A percentile compares a stretch with the other conserved stretches of the same genome.
Evolutionary conservation across 2,797 vertebrate genomes (phyloP).

Genomic region (Aulostomus chinensis): DNA sequence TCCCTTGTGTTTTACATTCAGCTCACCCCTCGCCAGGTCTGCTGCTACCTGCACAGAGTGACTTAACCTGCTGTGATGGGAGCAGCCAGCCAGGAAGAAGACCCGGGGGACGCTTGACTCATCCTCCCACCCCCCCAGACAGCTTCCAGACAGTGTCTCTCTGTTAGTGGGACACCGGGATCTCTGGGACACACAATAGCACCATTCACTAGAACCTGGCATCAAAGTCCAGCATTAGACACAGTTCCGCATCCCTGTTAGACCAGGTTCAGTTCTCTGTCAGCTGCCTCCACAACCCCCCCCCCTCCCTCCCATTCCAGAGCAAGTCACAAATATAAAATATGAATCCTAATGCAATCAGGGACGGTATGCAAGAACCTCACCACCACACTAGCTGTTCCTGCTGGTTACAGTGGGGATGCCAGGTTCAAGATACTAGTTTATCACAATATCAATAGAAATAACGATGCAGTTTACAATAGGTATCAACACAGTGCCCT

Average conservation of each 20-base stretch:
- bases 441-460: too few relatives aligned
- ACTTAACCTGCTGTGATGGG: slow-evolving; percentile 66
- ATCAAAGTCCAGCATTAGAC: slow-evolving; percentile 63
- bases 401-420: too few relatives aligned
- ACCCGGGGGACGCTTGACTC: slow-evolving; percentile 49
- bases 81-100: slow-evolving; percentile 56
- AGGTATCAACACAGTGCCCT: too few relatives aligned
- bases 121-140: slow-evolving; percentile 44
- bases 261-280: slow-evolving; percentile 36
- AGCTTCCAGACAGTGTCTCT: slow-evolving; percentile 67
- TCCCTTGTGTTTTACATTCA: slow-evolving; percentile 12
- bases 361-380: too few relatives aligned
- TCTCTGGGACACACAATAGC: slow-evolving; percentile 65
- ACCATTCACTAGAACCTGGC: slow-evolving; percentile 66
- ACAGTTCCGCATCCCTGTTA: slow-evolving; percentile 60
- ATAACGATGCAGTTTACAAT: too few relatives aligned
- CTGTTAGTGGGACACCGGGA: slow-evolving; percentile 61
- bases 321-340: slow-evolving; percentile 37
- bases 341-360: slow-evolving; percentile 28
- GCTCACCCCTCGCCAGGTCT: slow-evolving; percentile 25
- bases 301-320: slow-evolving; percentile 39
- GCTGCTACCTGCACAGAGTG: slow-evolving; percentile 62
- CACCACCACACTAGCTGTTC: too few relatives aligned
- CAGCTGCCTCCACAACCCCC: slow-evolving; percentile 29
- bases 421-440: too few relatives aligned